Percentiles rank a stretch among this genome's conserved stretches.
Evolutionary conservation across 2,113 vertebrate species (phyloP).

Genomic region (Alligator mississippiensis): DNA sequence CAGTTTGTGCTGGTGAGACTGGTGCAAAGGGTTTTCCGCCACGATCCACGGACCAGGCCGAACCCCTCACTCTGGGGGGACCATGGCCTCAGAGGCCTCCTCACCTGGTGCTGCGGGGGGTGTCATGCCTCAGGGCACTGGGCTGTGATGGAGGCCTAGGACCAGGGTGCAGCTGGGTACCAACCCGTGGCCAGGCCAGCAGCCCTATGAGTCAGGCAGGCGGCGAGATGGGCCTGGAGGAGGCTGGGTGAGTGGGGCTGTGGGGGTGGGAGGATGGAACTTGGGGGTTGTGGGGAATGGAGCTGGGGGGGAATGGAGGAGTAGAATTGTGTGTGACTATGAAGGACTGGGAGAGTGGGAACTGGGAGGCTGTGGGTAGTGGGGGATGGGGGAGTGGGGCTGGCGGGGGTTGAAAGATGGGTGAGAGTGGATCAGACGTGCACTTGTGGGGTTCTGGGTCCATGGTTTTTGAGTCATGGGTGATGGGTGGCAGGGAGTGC

Average conservation of each 20-base stretch:
- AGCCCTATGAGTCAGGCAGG: neutral
- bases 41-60: neutral
- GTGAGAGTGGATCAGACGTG: too few species aligned
- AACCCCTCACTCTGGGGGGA: neutral
- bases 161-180: neutral
- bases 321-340: too few species aligned
- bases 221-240: neutral
- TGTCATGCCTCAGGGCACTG: neutral
- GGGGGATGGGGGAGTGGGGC: neutral
- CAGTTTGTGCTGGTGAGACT: neutral
- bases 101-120: neutral
- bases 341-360: neutral
- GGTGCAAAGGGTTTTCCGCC: neutral
- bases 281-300: neutral
- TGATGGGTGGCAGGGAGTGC: too few species aligned
- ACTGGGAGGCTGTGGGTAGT: neutral
- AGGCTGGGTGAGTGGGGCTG: neutral
- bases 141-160: neutral
- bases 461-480: too few species aligned
- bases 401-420: too few species aligned
- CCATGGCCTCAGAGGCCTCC: neutral
- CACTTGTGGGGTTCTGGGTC: too few species aligned
- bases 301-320: neutral
- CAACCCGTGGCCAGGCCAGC: neutral
- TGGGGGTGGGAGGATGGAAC: neutral